Conservation (phyloP, 2,113 vertebrate species). For the Nipponia nippon region DNA sequence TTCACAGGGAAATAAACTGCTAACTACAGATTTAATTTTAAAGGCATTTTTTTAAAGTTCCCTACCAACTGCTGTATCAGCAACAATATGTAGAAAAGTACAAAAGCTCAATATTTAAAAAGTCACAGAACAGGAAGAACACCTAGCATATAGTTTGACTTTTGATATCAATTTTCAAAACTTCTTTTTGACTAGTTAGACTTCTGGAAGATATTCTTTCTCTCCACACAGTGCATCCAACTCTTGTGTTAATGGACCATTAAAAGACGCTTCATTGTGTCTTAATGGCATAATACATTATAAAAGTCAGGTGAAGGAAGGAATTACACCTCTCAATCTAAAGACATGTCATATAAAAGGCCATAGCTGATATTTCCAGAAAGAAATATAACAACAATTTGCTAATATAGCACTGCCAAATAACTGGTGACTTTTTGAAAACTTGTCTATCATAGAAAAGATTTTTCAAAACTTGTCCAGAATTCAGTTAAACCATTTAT, state of each 20-base stretch:
- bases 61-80: background rate
- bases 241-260: slow-evolving; percentile 29
- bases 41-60: background rate
- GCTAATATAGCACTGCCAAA: background rate
- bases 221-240: background rate
- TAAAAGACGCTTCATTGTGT: slow-evolving; percentile 51
- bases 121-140: background rate
- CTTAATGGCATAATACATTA: slow-evolving; percentile 41
- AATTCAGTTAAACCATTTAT: background rate
- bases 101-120: background rate
- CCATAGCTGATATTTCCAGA: background rate
- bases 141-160: background rate
- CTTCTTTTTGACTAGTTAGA: background rate
- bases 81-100: background rate
- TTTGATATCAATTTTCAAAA: background rate
- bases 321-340: slow-evolving; percentile 22
- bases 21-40: background rate
- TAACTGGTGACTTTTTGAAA: background rate
- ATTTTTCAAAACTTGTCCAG: background rate
- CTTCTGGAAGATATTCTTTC: background rate
- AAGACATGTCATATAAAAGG: background rate
- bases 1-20: background rate
- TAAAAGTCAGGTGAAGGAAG: slow-evolving; percentile 24
- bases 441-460: background rate
- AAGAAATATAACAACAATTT: background rate